Evolutionary conservation across 1,140 invertebrate species (phyloP).

Genomic region (Aphaenogaster floridana): DNA sequence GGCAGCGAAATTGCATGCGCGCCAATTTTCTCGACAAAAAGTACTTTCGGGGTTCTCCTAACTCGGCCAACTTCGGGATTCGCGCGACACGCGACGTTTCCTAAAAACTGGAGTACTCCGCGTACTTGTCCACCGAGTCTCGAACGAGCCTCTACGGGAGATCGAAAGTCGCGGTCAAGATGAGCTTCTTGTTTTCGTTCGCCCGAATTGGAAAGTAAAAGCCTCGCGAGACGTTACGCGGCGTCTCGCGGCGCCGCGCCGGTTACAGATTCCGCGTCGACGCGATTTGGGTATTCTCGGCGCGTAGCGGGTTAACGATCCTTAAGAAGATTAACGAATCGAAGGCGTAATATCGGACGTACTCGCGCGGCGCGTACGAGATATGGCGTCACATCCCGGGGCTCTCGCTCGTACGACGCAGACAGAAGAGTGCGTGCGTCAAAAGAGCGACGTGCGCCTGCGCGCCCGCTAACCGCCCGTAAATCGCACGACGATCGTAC

Average conservation of each 20-base stretch:
- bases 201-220: constrained; percentile 35
- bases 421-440: constrained; percentile 43
- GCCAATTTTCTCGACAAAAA: constrained; percentile 1
- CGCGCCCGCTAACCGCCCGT: constrained; percentile 10
- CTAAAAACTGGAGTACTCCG: no score
- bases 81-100: neutral
- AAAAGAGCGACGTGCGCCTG: constrained; percentile 53
- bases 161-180: neutral
- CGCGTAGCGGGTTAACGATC: constrained; percentile 35
- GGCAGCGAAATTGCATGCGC: neutral
- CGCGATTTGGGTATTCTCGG: constrained; percentile 37
- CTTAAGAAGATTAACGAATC: constrained; percentile 53
- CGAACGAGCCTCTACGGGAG: neutral
- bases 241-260: neutral
- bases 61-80: neutral
- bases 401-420: constrained; percentile 44
- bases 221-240: neutral
- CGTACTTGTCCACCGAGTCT: neutral
- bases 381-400: constrained; percentile 63
- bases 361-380: constrained; percentile 12
- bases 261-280: neutral
- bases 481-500: constrained; percentile 21
- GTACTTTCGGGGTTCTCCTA: neutral
- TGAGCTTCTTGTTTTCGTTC: neutral
- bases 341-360: constrained; percentile 53